Conservation (phyloP, 1,140 invertebrate species). For the Neodiprion virginianus region DNA sequence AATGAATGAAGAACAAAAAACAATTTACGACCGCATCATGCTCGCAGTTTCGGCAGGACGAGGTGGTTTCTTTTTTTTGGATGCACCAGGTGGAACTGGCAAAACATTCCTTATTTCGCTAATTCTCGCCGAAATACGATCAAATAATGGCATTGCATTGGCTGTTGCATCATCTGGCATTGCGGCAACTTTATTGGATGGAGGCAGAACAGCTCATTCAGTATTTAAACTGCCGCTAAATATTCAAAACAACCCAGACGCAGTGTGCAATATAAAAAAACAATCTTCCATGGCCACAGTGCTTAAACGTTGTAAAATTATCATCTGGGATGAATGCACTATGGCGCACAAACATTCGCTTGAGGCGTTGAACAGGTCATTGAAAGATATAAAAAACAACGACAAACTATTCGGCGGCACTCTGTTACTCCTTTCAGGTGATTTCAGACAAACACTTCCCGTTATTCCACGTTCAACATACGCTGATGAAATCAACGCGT, state of each 20-base stretch:
- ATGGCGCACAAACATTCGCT: constrained; percentile 38
- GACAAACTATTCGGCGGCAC: constrained; percentile 34
- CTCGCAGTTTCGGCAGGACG: constrained; percentile 14
- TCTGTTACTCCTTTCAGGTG: constrained; percentile 34
- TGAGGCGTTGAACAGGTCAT: constrained; percentile 35
- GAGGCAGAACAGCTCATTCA: constrained; percentile 52
- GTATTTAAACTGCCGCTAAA: constrained; percentile 23
- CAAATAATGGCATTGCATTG: constrained; percentile 31
- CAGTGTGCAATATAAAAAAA: constrained; percentile 29
- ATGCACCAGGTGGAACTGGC: constrained; percentile 33
- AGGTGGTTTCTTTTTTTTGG: constrained; percentile 33
- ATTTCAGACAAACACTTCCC: constrained; percentile 44
- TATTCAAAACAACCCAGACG: constrained; percentile 27
- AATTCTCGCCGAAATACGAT: constrained; percentile 27
- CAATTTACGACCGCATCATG: constrained; percentile 35
- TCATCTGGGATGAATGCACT: constrained; percentile 38
- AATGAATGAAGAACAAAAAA: constrained; percentile 25
- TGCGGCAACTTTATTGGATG: constrained; percentile 47
- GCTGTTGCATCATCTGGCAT: constrained; percentile 54
- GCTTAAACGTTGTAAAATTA: constrained; percentile 35
- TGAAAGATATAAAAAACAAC: constrained; percentile 38
- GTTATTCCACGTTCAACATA: constrained; percentile 33
- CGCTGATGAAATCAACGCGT: constrained; percentile 18
- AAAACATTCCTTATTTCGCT: constrained; percentile 37
- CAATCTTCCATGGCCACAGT: constrained; percentile 3